Evolutionary conservation across 2,113 vertebrate species (phyloP).

Genomic region (Talpa occidentalis): DNA sequence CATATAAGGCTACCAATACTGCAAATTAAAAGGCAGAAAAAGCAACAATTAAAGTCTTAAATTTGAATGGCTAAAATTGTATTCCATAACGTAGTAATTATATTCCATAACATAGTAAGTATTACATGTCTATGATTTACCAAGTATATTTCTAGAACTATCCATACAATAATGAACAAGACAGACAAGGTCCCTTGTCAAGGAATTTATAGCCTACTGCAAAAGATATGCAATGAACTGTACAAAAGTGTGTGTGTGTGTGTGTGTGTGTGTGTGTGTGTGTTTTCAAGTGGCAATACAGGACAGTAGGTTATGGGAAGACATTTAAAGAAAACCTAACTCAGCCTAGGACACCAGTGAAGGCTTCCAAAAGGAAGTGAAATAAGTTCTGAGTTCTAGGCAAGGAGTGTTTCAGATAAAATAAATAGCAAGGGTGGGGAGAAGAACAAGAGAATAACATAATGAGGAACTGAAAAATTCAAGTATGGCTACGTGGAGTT

Average conservation of each 20-base stretch:
- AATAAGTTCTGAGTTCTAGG: background rate
- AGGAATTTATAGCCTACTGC: background rate
- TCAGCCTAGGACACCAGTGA: background rate
- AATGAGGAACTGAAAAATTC: constrained; percentile 30
- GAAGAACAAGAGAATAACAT: background rate
- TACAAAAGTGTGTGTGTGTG: background rate
- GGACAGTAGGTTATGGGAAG: background rate
- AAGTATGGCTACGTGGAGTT: background rate
- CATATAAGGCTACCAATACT: constrained; percentile 96
- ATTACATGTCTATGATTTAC: background rate
- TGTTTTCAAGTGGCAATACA: background rate
- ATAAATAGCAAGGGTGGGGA: constrained; percentile 19
- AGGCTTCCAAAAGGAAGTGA: background rate
- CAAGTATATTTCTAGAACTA: background rate
- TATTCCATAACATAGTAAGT: constrained; percentile 39
- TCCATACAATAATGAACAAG: background rate
- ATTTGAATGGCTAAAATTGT: constrained; percentile 11
- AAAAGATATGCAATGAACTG: constrained; percentile 47
- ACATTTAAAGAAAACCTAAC: background rate
- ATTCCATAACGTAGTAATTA: constrained; percentile 42
- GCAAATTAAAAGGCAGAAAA: constrained; percentile 81
- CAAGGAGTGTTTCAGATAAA: constrained; percentile 1
- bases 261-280: too few relatives aligned
- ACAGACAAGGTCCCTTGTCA: constrained; percentile 6
- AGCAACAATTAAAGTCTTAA: constrained; percentile 75